Percentiles rank a stretch among this genome's conserved stretches.
Evolutionary conservation across 2,888 invertebrate genomes (phyloP).

Genomic region (Epiblema foenella): DNA sequence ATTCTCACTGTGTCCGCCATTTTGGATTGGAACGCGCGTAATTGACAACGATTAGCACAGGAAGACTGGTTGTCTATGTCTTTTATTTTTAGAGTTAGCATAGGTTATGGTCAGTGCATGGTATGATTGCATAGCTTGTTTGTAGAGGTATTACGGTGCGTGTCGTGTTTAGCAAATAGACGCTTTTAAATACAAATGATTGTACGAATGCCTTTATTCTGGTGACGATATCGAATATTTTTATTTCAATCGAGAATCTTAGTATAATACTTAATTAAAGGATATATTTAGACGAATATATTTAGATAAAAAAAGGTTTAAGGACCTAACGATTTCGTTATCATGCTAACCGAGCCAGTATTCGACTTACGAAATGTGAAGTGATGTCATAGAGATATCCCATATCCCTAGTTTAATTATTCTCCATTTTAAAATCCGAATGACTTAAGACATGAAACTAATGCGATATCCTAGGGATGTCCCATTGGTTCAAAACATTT

Average conservation of each 20-base stretch:
- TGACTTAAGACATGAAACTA: neutral
- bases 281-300: too few species aligned
- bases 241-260: neutral
- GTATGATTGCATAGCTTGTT: conserved; percentile 24
- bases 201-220: neutral
- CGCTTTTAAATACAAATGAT: neutral
- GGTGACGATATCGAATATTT: neutral
- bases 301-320: too few species aligned
- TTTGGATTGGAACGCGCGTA: conserved; percentile 49
- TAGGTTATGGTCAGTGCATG: conserved; percentile 42
- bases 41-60: conserved; percentile 83
- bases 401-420: too few species aligned
- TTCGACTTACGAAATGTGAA: too few species aligned
- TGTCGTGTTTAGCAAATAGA: neutral
- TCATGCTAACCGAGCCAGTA: too few species aligned
- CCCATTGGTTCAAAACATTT: too few species aligned
- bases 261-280: too few species aligned
- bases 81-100: conserved; percentile 39
- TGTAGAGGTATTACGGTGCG: conserved; percentile 21
- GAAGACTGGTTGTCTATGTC: conserved; percentile 68
- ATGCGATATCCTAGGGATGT: neutral
- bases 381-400: too few species aligned
- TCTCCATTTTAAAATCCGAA: too few species aligned
- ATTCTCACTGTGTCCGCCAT: conserved; percentile 1
- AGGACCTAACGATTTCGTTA: too few species aligned